phyloP scores from a whole-genome alignment of 1,140 invertebrate species.

The Radopholus similis region DNA sequence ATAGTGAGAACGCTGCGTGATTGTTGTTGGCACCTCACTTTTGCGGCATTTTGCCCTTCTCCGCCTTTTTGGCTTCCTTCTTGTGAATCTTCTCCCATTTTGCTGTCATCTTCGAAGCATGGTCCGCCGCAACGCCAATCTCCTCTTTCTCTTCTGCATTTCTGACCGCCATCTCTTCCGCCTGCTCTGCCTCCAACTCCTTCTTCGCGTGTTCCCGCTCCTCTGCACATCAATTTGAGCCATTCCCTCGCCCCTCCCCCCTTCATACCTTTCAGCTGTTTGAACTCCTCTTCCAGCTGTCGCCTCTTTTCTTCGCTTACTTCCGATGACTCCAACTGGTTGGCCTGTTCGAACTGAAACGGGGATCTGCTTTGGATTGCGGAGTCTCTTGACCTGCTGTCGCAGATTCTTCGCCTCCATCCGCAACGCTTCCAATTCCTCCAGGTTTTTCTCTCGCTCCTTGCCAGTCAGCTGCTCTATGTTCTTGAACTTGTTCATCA shows the following conservation, averaged over 20 bases:
- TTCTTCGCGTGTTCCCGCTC: slow-evolving; percentile 36
- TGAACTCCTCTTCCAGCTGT: slow-evolving; percentile 56
- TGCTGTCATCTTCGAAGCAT: slow-evolving; percentile 58
- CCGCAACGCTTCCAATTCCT: slow-evolving; percentile 51
- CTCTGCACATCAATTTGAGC: slow-evolving; percentile 9
- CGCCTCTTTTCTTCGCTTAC: slow-evolving; percentile 47
- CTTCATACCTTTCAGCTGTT: slow-evolving; percentile 50
- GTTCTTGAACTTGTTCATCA: slow-evolving; percentile 61
- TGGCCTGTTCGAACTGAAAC: slow-evolving; percentile 16
- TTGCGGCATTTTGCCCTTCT: slow-evolving; percentile 58
- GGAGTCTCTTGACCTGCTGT: slow-evolving; percentile 27
- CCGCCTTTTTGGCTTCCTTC: slow-evolving; percentile 59
- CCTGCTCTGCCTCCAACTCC: slow-evolving; percentile 36
- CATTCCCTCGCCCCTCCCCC: background rate
- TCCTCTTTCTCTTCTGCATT: slow-evolving; percentile 52
- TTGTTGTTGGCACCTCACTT: too few relatives aligned
- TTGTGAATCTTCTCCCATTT: slow-evolving; percentile 60
- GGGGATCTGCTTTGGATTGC: background rate
- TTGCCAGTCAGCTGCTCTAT: slow-evolving; percentile 42
- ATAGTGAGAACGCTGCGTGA: too few relatives aligned
- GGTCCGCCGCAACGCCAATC: slow-evolving; percentile 51
- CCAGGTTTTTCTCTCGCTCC: slow-evolving; percentile 44
- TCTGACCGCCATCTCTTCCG: slow-evolving; percentile 4
- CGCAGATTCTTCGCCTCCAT: slow-evolving; percentile 48
- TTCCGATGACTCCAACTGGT: slow-evolving; percentile 28